Base-by-base conservation (phyloP, 1,140 invertebrate species). In the Drosophila varians region DNA sequence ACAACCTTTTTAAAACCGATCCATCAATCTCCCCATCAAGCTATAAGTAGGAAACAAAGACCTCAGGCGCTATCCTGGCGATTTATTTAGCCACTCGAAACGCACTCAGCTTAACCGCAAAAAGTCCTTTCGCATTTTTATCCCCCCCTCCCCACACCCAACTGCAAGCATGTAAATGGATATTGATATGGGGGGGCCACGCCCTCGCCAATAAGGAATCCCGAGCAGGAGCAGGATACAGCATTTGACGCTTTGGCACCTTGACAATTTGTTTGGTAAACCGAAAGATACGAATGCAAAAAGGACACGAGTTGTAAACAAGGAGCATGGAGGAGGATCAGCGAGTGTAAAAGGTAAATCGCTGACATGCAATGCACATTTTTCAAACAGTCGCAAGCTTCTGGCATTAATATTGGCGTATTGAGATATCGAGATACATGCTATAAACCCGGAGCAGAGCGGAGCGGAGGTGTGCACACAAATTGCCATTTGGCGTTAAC, bases 401-500 rank as follows among this genome's bases (percentile, higher is more conserved):
- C 55, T 58, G 60, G 55, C 75, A 78, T 74, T 75, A 76, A 76
- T 75, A 86, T 72, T 68, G 66, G 62, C 42, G 70, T 46, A 68
- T 76, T 61, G 66, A 76, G 73, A 53, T 57, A 78, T 51, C 69
- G 70, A 51, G 69, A 71, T 65, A 21, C 21, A 4, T n/a, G 18
- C 43, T 55, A 42, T 66, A 74, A 74, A 43, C 52, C 51, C 46
- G 72, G 26, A 23, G 12, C 26, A n/a, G 55, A 38, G 43, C 23
- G 42, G 16, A 31, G 43, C 26, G 36, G n/a, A 43, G 54, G 38
- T 38, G 46, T 82, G 64, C 78, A 78, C 80, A 80, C 77, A 86
- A 86, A 86, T 86, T 86, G 77, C 82, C 82, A 87, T 77, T 76
- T 77, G 76, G 58, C 69, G 76, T 69, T 62, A 65, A 87, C 80